Evolutionary conservation across 2,797 vertebrate species (phyloP), one percentile per base, ranked within the genome.

Genomic region (Sebastes baramenuke): DNA sequence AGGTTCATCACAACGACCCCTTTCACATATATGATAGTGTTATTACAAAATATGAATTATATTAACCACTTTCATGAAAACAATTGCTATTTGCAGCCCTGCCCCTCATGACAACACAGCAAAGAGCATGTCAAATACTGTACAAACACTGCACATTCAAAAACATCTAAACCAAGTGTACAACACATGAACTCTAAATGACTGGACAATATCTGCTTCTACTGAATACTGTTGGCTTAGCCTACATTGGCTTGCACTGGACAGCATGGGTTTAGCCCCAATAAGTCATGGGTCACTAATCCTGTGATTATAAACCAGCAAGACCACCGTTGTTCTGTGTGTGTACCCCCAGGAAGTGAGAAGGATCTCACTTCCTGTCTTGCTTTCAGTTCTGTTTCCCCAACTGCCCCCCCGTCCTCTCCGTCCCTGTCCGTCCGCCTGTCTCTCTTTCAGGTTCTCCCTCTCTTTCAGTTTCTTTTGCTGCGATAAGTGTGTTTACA

Each of bases 401-500:
- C 4, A 2, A 9, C 71, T 66, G 24, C 52, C 49, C 16, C 16
- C 38, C 8, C 46, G 18, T 49, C 46, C 46, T 49, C 46, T 46
- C 42, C 16, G 3, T 18, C 16, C 16, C 42, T 8, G 46, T 20
- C 42, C 16, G 7, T 46, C 46, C 46, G 46, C 46, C 46, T 49
- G 46, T 49, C 46, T 49, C 7, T 34, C n/a, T 49, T n/a, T 54
- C 49, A 54, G 34, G 11, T 56, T 56, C 60, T 12, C 27, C 70
- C 59, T 84, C 60, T 77, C 70, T 20, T 36, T 64, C 68, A 13
- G 12, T 32, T 75, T 73, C 67, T 82, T 62, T 27, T 49, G 55
- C 68, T 20, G 54, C 5, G 72, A 81, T 85, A 78, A 89, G 82
- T 75, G 75, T 93, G 93, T 93, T 93, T 94, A 93, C 82, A 84